A percentile compares a stretch with the other conserved stretches of the same genome.
phyloP scores from a whole-genome alignment of 2,113 vertebrate species.

The Bungarus multicinctus region DNA sequence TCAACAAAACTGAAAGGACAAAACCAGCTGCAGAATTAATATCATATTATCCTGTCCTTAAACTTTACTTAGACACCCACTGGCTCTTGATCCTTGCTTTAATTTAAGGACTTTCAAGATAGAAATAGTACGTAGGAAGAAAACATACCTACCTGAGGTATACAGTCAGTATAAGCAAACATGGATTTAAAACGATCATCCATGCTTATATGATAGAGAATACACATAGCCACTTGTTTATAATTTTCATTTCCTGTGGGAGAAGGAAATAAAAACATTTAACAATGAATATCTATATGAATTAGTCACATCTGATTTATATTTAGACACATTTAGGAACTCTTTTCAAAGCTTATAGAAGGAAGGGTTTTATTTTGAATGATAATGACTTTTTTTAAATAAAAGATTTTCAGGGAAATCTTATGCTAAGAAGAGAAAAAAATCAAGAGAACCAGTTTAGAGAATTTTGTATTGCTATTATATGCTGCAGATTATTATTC shows the following conservation, averaged over 20 bases:
- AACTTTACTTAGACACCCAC: constrained; percentile 16
- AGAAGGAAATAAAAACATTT: constrained; percentile 32
- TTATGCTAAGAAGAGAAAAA: neutral
- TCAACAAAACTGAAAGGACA: neutral
- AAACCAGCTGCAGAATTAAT: neutral
- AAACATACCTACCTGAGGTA: constrained; percentile 83
- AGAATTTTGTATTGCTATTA: neutral
- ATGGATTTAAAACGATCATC: constrained; percentile 90
- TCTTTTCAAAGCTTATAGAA: neutral
- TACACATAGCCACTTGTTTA: constrained; percentile 88
- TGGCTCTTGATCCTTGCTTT: neutral
- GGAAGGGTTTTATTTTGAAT: neutral
- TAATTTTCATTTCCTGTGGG: constrained; percentile 88
- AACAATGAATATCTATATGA: neutral
- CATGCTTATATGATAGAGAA: constrained; percentile 95
- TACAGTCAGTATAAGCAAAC: constrained; percentile 92
- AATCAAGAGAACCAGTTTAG: neutral
- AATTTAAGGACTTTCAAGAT: neutral
- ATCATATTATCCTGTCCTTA: constrained; percentile 15
- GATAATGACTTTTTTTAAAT: neutral
- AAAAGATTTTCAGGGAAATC: neutral
- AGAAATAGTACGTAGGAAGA: neutral
- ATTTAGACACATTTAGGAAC: neutral
- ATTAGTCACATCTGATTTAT: neutral
- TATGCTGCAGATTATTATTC: neutral